These are phyloP conservation scores for Ischnura elegans DNA, from an alignment of 2,888 invertebrate species.

Conservation along the genomic window DNA sequence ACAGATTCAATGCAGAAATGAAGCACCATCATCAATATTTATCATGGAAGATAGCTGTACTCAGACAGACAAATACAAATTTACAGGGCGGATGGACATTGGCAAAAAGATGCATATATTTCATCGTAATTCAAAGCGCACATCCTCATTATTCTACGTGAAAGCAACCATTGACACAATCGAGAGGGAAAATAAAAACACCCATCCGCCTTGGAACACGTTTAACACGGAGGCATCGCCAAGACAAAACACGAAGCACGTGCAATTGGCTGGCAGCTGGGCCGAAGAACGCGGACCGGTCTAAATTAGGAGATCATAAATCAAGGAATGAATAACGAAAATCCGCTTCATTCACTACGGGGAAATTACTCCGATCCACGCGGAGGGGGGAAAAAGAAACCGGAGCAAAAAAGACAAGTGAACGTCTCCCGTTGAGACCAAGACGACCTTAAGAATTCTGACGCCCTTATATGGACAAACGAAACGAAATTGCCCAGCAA, in stretches of 20 bases:
- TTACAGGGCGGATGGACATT: too few relatives aligned
- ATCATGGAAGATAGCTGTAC: too few relatives aligned
- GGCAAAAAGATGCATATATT: too few relatives aligned
- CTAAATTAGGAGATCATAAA: neutral
- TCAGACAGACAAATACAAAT: too few relatives aligned
- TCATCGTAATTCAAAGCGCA: too few relatives aligned
- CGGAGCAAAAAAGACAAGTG: neutral
- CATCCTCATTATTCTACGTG: too few relatives aligned
- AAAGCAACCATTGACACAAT: too few relatives aligned
- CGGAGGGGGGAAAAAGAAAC: neutral
- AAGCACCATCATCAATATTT: too few relatives aligned
- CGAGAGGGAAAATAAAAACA: neutral
- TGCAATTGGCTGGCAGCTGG: neutral
- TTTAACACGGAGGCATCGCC: neutral
- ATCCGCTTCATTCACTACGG: neutral
- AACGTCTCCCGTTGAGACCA: neutral
- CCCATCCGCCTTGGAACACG: neutral
- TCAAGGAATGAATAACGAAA: neutral
- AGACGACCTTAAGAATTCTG: neutral
- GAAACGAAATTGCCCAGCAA: neutral
- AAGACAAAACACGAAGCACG: neutral
- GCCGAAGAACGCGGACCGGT: neutral
- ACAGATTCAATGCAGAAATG: too few relatives aligned
- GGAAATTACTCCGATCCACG: neutral
- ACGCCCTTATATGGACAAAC: neutral